Evolutionary conservation across 1,140 invertebrate species (phyloP).

Genomic region (Trigoniulus corallinus): DNA sequence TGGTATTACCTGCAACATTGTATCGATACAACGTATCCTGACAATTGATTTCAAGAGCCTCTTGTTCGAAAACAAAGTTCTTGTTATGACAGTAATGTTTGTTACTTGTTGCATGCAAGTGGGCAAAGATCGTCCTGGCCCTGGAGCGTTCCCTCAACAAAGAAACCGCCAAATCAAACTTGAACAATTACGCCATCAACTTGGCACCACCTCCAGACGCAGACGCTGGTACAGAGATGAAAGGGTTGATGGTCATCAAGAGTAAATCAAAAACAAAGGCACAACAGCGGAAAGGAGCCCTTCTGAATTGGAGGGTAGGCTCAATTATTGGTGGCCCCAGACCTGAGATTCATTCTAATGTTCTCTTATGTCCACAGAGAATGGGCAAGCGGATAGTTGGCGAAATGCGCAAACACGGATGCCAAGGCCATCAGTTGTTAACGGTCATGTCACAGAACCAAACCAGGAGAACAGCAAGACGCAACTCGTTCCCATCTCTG

Average conservation of each 20-base stretch:
- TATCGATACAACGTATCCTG: no score
- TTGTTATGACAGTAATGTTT: constrained; percentile 4
- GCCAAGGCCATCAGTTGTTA: constrained; percentile 3
- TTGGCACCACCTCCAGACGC: constrained; percentile 45
- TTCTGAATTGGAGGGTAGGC: constrained; percentile 88
- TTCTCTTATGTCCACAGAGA: constrained; percentile 32
- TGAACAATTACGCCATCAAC: constrained; percentile 89
- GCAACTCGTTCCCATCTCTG: constrained; percentile 10
- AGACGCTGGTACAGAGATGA: constrained; percentile 32
- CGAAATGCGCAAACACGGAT: not conserved
- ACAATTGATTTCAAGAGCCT: no score
- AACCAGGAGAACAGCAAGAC: constrained; percentile 9
- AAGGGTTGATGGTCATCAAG: constrained; percentile 96
- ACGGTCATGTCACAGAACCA: constrained; percentile 7
- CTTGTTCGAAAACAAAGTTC: no score
- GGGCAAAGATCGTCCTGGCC: constrained; percentile 95
- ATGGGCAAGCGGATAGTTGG: constrained; percentile 44
- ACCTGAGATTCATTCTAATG: not conserved
- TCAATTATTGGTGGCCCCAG: constrained; percentile 1
- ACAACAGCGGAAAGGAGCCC: constrained; percentile 87
- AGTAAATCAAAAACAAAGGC: constrained; percentile 89
- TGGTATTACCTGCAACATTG: no score
- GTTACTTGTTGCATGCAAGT: constrained; percentile 38
- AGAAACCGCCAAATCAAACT: constrained; percentile 68
- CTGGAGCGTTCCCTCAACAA: constrained; percentile 81